Conservation (phyloP, 2,113 vertebrate genomes). For the Myiopsitta monachus region DNA sequence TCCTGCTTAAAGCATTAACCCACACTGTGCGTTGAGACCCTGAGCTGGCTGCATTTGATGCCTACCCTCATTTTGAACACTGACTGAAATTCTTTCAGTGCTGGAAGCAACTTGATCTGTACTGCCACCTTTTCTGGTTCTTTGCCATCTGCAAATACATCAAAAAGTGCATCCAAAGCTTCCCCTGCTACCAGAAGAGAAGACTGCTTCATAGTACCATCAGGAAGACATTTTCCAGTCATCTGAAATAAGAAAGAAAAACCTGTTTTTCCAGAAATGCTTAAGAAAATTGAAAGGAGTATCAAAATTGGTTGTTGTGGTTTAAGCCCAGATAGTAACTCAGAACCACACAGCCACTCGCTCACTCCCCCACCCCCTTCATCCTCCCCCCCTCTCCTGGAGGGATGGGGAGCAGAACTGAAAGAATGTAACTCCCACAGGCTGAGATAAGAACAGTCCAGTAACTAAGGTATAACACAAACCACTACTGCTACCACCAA, state of each 20-base stretch:
- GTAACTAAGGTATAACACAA: too few relatives aligned
- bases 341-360: too few relatives aligned
- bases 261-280: not conserved
- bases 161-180: conserved; percentile 92
- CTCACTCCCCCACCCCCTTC: too few relatives aligned
- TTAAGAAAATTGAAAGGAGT: not conserved
- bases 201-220: conserved; percentile 83
- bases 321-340: too few relatives aligned
- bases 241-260: conserved; percentile 73
- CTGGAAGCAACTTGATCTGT: conserved; percentile 82
- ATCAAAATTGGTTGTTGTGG: not conserved
- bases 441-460: too few relatives aligned
- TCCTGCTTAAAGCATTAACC: not conserved
- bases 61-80: conserved; percentile 90
- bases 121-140: conserved; percentile 87
- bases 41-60: not conserved
- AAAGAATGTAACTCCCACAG: too few relatives aligned
- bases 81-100: conserved; percentile 88
- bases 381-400: too few relatives aligned
- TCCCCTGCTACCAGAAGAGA: conserved; percentile 91
- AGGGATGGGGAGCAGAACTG: too few relatives aligned
- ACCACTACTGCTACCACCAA: too few relatives aligned
- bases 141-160: conserved; percentile 92
- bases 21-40: not conserved
- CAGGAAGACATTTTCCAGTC: conserved; percentile 90